These are phyloP conservation scores for Mythimna ferrago DNA, from an alignment of 2,888 invertebrate genomes.

Conservation along the genomic window DNA sequence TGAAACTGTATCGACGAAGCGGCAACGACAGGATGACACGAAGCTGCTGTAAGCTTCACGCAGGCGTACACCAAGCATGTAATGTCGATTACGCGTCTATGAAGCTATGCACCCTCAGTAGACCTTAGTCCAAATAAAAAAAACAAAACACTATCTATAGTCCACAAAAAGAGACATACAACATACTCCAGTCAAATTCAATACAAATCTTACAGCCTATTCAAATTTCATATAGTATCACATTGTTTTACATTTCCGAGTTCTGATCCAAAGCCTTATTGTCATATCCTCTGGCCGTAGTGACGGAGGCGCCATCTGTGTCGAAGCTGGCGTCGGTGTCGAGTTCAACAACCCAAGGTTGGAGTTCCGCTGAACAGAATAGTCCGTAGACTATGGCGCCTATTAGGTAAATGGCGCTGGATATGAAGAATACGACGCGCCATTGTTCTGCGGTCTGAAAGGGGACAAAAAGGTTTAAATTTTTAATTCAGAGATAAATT, in stretches of 20 bases:
- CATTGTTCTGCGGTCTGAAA: conserved; percentile 94
- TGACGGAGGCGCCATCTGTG: conserved; percentile 84
- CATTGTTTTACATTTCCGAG: conserved; percentile 76
- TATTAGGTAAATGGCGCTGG: conserved; percentile 95
- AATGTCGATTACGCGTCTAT: no score
- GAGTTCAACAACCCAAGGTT: conserved; percentile 94
- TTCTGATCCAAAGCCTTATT: conserved; percentile 83
- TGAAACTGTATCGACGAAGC: no score
- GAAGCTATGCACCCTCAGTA: no score
- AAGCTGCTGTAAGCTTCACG: no score
- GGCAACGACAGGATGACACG: no score
- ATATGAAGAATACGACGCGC: conserved; percentile 96
- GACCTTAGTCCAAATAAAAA: background rate
- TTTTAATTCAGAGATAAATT: background rate
- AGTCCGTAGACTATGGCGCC: conserved; percentile 96
- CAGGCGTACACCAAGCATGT: no score
- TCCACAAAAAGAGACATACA: conserved; percentile 1
- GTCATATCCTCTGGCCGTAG: conserved; percentile 80
- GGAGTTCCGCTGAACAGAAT: conserved; percentile 94
- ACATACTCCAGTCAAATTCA: background rate
- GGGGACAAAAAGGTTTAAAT: background rate
- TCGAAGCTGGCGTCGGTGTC: conserved; percentile 83
- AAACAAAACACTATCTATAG: background rate
- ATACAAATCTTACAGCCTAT: background rate
- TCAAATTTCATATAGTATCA: conserved; percentile 33